Evolutionary conservation across 2,113 vertebrate genomes (phyloP).

Genomic region (Apistogramma diplotaenia): DNA sequence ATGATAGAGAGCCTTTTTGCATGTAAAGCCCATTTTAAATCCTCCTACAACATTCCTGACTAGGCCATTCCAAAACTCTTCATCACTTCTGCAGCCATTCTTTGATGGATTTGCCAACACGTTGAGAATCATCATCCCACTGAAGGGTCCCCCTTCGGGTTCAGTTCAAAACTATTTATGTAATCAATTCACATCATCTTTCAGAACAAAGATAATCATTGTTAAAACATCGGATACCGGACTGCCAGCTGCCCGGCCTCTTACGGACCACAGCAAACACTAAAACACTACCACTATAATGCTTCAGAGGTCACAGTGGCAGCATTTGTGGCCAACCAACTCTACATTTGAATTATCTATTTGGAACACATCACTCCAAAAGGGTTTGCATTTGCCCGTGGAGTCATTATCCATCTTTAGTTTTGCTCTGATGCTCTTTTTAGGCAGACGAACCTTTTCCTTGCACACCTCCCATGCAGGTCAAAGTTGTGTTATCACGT

Average conservation of each 20-base stretch:
- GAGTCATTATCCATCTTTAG: background rate
- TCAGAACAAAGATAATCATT: background rate
- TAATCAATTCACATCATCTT: background rate
- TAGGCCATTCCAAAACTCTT: background rate
- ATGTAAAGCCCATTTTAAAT: background rate
- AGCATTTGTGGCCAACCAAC: background rate
- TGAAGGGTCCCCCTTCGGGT: background rate
- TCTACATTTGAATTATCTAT: background rate
- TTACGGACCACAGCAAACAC: background rate
- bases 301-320: background rate
- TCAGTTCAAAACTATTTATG: background rate
- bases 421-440: background rate
- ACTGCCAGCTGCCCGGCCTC: background rate
- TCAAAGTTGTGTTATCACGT: background rate
- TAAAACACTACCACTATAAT: background rate
- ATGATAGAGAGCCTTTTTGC: background rate
- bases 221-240: background rate
- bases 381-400: background rate
- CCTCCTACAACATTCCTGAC: background rate
- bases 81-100: background rate
- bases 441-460: background rate
- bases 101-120: background rate
- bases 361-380: background rate
- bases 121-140: background rate
- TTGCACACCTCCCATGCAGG: background rate